Conservation (phyloP, 2,797 vertebrate genomes). For the Trichosurus vulpecula region DNA sequence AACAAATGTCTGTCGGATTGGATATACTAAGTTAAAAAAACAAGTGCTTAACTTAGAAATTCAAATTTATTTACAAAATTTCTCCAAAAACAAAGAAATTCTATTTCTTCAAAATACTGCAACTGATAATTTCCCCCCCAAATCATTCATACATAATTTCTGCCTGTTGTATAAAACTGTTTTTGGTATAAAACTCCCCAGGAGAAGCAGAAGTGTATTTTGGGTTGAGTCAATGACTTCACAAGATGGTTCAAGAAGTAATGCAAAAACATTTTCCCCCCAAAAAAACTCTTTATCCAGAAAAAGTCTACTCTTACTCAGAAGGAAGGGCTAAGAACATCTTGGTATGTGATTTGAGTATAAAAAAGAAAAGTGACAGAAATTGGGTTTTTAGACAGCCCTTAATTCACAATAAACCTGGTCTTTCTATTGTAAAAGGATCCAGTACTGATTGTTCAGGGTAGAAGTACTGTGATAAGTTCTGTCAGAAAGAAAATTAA, state of each 20-base stretch:
- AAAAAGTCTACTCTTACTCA: constrained; percentile 31
- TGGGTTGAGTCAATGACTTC: constrained; percentile 33
- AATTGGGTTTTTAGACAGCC: neutral
- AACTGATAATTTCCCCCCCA: constrained; percentile 40
- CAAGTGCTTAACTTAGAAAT: constrained; percentile 72
- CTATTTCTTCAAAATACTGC: constrained; percentile 50
- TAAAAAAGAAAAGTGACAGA: neutral
- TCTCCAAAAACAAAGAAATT: constrained; percentile 66
- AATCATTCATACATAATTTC: constrained; percentile 59
- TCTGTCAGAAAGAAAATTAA: constrained; percentile 56
- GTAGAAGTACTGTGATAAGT: neutral
- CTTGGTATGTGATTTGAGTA: constrained; percentile 7
- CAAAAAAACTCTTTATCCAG: constrained; percentile 9
- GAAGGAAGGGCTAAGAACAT: constrained; percentile 26
- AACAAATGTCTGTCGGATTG: neutral
- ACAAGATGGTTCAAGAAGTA: constrained; percentile 39
- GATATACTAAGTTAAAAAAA: constrained; percentile 58
- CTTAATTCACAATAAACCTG: constrained; percentile 36
- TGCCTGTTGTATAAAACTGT: constrained; percentile 52
- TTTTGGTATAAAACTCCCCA: neutral
- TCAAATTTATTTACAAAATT: constrained; percentile 82
- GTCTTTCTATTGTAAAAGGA: neutral
- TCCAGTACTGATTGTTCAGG: constrained; percentile 50
- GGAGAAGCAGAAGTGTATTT: neutral
- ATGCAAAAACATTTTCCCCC: constrained; percentile 44